These are phyloP conservation scores for Dinocampus coccinellae DNA, from an alignment of 2,888 invertebrate genomes.

Conservation along the genomic window DNA sequence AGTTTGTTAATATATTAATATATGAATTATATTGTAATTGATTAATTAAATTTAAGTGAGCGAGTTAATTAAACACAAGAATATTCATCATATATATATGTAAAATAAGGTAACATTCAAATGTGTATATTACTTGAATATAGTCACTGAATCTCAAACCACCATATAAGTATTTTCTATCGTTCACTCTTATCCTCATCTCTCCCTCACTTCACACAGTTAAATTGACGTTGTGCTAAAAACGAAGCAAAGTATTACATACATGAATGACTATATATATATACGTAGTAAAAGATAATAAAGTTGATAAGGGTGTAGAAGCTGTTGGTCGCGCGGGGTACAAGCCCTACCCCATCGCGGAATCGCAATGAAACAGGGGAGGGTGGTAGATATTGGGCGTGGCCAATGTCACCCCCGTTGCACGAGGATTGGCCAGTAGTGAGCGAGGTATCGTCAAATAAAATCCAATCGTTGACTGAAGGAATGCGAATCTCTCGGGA, in stretches of 20 bases:
- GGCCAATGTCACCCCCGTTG: conserved; percentile 55
- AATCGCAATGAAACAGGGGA: conserved; percentile 8
- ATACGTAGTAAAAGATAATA: conserved; percentile 64
- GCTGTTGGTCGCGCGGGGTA: conserved; percentile 42
- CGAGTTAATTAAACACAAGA: background rate
- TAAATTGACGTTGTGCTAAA: conserved; percentile 24
- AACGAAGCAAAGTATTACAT: conserved; percentile 43
- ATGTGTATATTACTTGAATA: background rate
- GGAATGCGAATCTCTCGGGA: conserved; percentile 62
- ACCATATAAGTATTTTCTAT: background rate
- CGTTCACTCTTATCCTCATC: background rate
- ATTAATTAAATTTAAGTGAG: background rate
- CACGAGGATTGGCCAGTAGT: conserved; percentile 61
- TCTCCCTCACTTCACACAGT: background rate
- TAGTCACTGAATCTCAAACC: background rate
- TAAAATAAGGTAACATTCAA: too few relatives aligned
- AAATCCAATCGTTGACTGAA: conserved; percentile 69
- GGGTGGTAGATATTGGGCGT: conserved; percentile 58
- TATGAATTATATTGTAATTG: background rate
- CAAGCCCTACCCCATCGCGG: conserved; percentile 48
- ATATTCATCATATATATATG: too few relatives aligned
- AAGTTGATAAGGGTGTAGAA: conserved; percentile 69
- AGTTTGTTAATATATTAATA: too few relatives aligned
- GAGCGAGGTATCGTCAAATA: conserved; percentile 67
- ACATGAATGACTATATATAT: conserved; percentile 41